phyloP scores from a whole-genome alignment of 2,888 invertebrate genomes.

The Pediacus dermestoides region DNA sequence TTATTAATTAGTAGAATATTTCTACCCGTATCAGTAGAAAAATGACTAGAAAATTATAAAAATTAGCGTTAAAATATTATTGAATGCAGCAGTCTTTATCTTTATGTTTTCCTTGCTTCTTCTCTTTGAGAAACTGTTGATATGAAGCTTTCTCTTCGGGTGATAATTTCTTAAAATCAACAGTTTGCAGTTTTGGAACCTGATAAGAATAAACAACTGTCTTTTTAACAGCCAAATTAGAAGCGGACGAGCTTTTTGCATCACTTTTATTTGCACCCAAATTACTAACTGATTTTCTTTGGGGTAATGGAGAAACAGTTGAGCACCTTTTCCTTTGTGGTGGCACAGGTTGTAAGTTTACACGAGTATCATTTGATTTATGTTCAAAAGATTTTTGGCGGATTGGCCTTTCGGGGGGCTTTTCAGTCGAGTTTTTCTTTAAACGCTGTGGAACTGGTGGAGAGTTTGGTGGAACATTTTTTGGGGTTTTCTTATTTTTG shows the following conservation, averaged over 20 bases:
- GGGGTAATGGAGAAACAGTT: conserved; percentile 31
- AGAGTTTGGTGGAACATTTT: conserved; percentile 18
- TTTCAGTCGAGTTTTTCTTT: conserved; percentile 21
- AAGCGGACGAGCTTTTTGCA: conserved; percentile 26
- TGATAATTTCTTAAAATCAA: too few relatives aligned
- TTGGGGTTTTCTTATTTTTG: conserved; percentile 18
- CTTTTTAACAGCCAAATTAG: conserved; percentile 28
- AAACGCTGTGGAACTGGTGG: conserved; percentile 34
- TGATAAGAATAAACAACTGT: conserved; percentile 30
- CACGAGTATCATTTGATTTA: conserved; percentile 17
- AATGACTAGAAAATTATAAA: conserved; percentile 42
- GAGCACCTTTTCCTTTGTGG: conserved; percentile 32
- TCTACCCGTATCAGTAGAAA: conserved; percentile 38
- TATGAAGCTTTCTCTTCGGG: too few relatives aligned
- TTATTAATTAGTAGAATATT: conserved; percentile 34
- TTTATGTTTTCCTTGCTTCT: conserved; percentile 20
- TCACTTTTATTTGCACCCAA: too few relatives aligned
- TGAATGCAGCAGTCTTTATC: conserved; percentile 44
- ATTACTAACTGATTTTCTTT: too few relatives aligned
- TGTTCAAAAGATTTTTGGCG: conserved; percentile 42
- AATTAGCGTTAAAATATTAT: conserved; percentile 30
- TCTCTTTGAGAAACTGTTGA: conserved; percentile 11
- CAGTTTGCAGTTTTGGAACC: conserved; percentile 28
- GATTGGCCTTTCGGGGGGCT: conserved; percentile 29
- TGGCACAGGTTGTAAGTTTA: conserved; percentile 22